These are phyloP conservation scores for Pimephales promelas DNA, from an alignment of 2,113 vertebrate species.

Conservation along the genomic window DNA sequence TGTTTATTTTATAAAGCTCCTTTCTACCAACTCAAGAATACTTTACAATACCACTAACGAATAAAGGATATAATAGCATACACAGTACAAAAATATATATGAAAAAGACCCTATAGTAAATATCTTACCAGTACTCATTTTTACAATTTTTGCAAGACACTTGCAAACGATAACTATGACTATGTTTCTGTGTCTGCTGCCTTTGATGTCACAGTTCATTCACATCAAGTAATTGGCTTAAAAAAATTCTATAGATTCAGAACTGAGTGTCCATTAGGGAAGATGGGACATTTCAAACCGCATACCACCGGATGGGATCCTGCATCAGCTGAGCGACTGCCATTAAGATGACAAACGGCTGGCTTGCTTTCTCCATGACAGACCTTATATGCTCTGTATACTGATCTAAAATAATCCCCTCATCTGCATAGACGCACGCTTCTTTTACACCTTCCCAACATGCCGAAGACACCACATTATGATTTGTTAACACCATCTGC, in stretches of 20 bases:
- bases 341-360: background rate
- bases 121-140: background rate
- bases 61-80: no score
- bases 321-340: background rate
- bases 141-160: background rate
- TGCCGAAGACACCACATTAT: background rate
- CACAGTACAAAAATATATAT: no score
- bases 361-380: background rate
- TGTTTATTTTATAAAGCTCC: background rate
- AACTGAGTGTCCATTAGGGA: background rate
- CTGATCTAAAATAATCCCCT: background rate
- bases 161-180: background rate
- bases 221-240: background rate
- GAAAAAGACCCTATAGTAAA: background rate
- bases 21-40: no score
- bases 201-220: constrained; percentile 16
- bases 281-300: background rate
- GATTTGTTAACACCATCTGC: constrained; percentile 24
- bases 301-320: background rate
- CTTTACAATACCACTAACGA: no score
- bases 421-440: background rate
- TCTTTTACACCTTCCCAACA: background rate
- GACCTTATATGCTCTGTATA: background rate
- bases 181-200: background rate
- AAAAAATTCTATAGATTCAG: background rate